phyloP scores from a whole-genome alignment of 2,113 vertebrate genomes.

The Ginglymostoma cirratum region DNA sequence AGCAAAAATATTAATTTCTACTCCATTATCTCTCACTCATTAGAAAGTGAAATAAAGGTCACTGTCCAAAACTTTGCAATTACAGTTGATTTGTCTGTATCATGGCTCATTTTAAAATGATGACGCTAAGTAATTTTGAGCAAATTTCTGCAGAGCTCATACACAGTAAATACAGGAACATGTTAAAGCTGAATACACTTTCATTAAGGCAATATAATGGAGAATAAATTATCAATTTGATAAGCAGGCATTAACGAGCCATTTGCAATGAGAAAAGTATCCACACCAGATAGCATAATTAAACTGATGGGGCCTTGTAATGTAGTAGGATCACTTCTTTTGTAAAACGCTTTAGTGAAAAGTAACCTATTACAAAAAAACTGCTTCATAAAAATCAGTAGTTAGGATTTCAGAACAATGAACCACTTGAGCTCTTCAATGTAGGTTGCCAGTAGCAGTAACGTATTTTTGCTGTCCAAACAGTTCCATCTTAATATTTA shows the following conservation, averaged over 20 bases:
- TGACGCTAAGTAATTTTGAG: not conserved
- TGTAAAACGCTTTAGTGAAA: not conserved
- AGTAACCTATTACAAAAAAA: not conserved
- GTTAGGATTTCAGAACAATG: not conserved
- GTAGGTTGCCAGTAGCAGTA: not conserved
- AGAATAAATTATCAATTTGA: not conserved
- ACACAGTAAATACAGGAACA: not conserved
- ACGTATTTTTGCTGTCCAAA: not conserved
- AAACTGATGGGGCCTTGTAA: not conserved
- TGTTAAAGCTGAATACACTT: not conserved
- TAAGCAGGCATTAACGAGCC: not conserved
- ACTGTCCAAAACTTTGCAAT: not conserved
- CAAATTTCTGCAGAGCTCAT: not conserved
- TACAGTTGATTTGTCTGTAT: not conserved
- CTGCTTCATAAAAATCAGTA: not conserved
- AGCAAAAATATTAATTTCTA: not conserved
- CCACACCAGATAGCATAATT: not conserved
- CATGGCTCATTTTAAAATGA: not conserved
- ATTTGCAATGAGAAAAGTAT: not conserved
- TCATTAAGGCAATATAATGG: not conserved
- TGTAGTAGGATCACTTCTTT: not conserved
- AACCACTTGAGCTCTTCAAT: not conserved
- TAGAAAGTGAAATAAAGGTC: not conserved
- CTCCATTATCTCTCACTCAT: not conserved
- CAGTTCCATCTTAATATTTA: not conserved